A percentile compares a stretch with the other conserved stretches of the same genome.
These are phyloP conservation scores for Dissostichus mawsoni DNA, from an alignment of 2,113 vertebrate species.

Conservation along the genomic window DNA sequence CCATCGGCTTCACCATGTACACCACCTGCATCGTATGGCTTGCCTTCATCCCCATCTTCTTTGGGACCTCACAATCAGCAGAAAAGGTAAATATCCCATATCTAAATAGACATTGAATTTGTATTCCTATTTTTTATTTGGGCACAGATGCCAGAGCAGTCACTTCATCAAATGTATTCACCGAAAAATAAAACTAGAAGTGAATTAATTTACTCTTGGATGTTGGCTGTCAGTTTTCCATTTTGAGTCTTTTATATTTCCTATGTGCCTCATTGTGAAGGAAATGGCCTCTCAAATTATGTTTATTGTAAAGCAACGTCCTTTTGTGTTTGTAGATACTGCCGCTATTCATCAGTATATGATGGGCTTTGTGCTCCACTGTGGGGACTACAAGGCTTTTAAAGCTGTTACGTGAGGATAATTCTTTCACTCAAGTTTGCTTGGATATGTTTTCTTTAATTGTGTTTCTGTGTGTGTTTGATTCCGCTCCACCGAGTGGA, in stretches of 20 bases:
- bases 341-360: conserved; percentile 48
- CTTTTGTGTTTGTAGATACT: conserved; percentile 43
- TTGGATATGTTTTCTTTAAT: conserved; percentile 48
- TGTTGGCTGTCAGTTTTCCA: conserved; percentile 34
- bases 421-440: conserved; percentile 53
- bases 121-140: neutral
- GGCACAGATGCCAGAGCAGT: neutral
- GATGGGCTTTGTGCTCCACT: conserved; percentile 47
- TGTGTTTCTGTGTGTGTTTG: conserved; percentile 30
- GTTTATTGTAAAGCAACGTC: conserved; percentile 34
- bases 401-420: conserved; percentile 39
- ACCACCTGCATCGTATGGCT: conserved; percentile 98
- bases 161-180: neutral
- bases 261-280: conserved; percentile 30
- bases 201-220: conserved; percentile 12
- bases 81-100: conserved; percentile 80
- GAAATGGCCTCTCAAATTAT: conserved; percentile 55
- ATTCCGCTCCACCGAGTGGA: conserved; percentile 28
- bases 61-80: conserved; percentile 94
- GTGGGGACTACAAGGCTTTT: conserved; percentile 50
- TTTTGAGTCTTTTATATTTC: conserved; percentile 37
- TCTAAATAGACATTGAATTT: neutral
- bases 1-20: conserved; percentile 99
- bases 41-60: conserved; percentile 98
- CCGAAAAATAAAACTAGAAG: conserved; percentile 13